Evolutionary conservation across 1,140 invertebrate genomes (phyloP), one percentile per base, ranked within the genome.

Genomic region (Hycleus phaleratus): DNA sequence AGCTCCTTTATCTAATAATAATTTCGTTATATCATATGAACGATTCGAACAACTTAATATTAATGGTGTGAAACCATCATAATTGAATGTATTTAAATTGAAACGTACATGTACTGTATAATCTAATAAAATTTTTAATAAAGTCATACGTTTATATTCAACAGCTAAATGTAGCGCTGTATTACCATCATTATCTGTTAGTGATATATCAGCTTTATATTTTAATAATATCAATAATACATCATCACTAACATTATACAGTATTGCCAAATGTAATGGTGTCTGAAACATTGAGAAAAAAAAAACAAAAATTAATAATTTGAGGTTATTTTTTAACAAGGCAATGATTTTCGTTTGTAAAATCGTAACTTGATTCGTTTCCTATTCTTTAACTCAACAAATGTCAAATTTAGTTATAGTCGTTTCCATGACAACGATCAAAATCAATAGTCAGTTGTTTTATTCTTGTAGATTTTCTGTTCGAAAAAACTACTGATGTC

Each of bases 41-140:
- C 59, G 52, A n/a, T 62, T 49, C 3, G 61, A 54, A 47, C 60
- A 66, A 10, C 65, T 63, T 38, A 70, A 48, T 56, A 71, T 69
- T 38, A 71, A 47, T 1, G 69, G 67, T 4, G 69, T 71, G 39
- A 69, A 62, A 26, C 69, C 67, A 63, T 65, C 60, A 49, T 62
- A 56, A 54, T 65, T 66, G 38, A 51, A 56, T 0, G 43, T 11
- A 49, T 61, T 45, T 7, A 66, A 46, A 46, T 48, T 58, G 25
- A 50, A 57, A 4, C 18, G n/a, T 38, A 18, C 40, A 6, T 24
- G 6, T 6, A 12, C 50, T 11, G 58, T 53, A 11, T 50, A 43
- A 39, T 63, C 49, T 5, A 69, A 25, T 5, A 68, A 48, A 3
- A 62, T 32, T 46, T 55, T 18, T 43, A 65, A 43, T 5, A 59